Evolutionary conservation across 1,140 invertebrate species (phyloP).

Genomic region (Neodiprion pinetum): DNA sequence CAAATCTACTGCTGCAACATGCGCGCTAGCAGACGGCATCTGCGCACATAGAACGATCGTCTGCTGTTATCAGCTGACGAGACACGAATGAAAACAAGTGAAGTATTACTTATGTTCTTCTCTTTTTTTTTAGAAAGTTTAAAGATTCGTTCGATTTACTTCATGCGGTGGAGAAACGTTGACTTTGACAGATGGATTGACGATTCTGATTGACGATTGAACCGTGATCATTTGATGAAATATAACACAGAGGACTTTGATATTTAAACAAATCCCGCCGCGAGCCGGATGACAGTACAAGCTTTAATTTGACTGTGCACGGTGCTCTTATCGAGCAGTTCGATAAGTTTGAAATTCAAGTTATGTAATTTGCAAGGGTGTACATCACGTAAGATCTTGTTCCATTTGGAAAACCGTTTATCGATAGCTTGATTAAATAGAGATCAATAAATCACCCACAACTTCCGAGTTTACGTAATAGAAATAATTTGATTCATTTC

Average conservation of each 20-base stretch:
- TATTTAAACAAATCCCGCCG: too few relatives aligned
- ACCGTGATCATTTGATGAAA: too few relatives aligned
- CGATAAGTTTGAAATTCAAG: neutral
- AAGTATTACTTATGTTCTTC: neutral
- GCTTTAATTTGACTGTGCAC: too few relatives aligned
- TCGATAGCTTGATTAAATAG: neutral
- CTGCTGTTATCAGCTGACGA: neutral
- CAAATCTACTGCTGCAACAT: neutral
- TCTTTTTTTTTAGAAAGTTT: too few relatives aligned
- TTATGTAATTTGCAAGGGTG: constrained; percentile 2
- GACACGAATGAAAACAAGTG: neutral
- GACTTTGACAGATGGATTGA: too few relatives aligned
- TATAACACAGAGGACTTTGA: too few relatives aligned
- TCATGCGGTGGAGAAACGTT: too few relatives aligned
- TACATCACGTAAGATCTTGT: neutral
- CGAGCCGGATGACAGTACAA: too few relatives aligned
- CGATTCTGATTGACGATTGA: too few relatives aligned
- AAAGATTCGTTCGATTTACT: too few relatives aligned
- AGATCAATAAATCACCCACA: neutral
- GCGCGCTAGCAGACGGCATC: neutral
- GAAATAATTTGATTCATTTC: neutral
- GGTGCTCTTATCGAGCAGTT: too few relatives aligned
- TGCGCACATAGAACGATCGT: neutral
- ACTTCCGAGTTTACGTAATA: neutral
- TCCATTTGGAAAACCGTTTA: too few relatives aligned